Base-by-base conservation (phyloP, 2,113 vertebrate species). In the Scomber scombrus region DNA sequence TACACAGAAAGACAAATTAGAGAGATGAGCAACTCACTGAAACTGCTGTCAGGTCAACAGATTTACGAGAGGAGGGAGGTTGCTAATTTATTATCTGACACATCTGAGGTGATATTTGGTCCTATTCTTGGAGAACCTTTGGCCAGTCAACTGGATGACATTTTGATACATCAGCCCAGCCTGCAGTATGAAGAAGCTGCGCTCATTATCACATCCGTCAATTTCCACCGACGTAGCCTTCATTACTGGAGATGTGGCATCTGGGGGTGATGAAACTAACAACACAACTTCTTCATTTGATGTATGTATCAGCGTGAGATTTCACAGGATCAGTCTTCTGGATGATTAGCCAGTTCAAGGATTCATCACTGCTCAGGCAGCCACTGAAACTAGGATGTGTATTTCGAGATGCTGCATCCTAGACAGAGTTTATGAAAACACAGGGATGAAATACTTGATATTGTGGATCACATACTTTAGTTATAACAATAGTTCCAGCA, bases 121-220 rank as follows among this genome's bases (percentile, higher is more conserved):
- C 79, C 71, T 60, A 69, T 81, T 79, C 65, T 81, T 71, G 71
- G 76, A 47, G 60, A 88, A 81, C 64, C 55, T 76, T 78, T 81
- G 82, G 75, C 69, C 78, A 76, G 76, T 87, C 80, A 76, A 75
- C 66, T 52, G 61, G 47, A 58, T 81, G 78, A 82, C 77, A 86
- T 29, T 9, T 71, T 64, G 80, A 88, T 73, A 54, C 50, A 71
- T 85, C 70, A 78, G 64, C 34, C 4, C 6, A 70, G 55, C 55
- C 73, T 40, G 73, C 65, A 65, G 58, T 66, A 75, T 81, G 71
- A 77, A 82, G 71, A 75, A 23, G 78, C 66, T 52, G 70, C 63
- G 75, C 61, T 91, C 88, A 87, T 90, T 87, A 92, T 89, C 88
- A 87, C 87, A 89, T 93, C 86, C 67, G 75, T 85, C 81, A 88